These are phyloP conservation scores for Sebastes itinus DNA, from an alignment of 2,797 vertebrate genomes.

Conservation along the genomic window DNA sequence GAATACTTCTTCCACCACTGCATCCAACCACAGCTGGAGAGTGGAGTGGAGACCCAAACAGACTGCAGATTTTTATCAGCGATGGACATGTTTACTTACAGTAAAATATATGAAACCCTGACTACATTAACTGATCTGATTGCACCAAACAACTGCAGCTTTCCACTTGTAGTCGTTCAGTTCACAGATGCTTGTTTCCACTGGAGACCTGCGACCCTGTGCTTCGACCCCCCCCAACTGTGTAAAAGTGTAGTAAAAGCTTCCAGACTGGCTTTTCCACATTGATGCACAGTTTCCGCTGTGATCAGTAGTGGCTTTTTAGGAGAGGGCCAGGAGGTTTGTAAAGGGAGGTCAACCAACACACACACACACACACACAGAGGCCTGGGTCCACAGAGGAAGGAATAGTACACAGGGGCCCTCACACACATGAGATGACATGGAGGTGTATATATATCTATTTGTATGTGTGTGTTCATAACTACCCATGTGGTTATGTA, in stretches of 20 bases:
- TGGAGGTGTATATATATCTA: neutral
- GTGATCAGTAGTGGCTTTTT: slow-evolving; percentile 60
- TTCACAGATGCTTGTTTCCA: slow-evolving; percentile 47
- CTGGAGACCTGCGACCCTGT: slow-evolving; percentile 11
- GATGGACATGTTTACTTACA: neutral
- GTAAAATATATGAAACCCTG: neutral
- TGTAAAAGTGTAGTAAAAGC: slow-evolving; percentile 53
- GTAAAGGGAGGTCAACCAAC: slow-evolving; percentile 50
- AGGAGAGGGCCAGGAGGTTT: slow-evolving; percentile 52
- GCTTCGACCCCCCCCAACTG: slow-evolving; percentile 37
- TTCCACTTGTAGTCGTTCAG: slow-evolving; percentile 1
- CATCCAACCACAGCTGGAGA: neutral
- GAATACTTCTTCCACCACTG: neutral
- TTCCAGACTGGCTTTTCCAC: slow-evolving; percentile 51
- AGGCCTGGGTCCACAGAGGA: slow-evolving; percentile 26
- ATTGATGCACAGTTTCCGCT: slow-evolving; percentile 76
- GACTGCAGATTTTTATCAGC: neutral
- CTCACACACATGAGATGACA: slow-evolving; percentile 2
- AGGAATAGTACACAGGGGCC: neutral
- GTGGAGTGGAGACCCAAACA: too few species aligned
- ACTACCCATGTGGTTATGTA: slow-evolving; percentile 9
- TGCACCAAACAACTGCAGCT: neutral
- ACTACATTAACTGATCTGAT: neutral
- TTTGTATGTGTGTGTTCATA: slow-evolving; percentile 12
- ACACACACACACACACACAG: neutral